These are phyloP conservation scores for Aquatica leii DNA, from an alignment of 2,888 invertebrate species.

Conservation along the genomic window DNA sequence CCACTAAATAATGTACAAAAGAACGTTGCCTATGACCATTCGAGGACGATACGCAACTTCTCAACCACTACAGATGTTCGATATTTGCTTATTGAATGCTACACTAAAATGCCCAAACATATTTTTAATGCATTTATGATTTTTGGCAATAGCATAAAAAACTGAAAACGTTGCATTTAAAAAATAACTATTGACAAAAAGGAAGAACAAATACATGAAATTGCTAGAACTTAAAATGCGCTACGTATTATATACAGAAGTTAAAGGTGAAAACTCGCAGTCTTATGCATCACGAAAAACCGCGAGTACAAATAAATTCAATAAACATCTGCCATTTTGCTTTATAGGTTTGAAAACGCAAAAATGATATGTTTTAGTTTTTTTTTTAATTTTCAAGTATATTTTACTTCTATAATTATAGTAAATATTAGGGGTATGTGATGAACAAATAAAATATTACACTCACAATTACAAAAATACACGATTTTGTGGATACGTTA, in stretches of 20 bases:
- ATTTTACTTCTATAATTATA: slow-evolving; percentile 16
- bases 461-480: slow-evolving; percentile 36
- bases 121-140: slow-evolving; percentile 22
- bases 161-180: slow-evolving; percentile 17
- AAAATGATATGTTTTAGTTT: slow-evolving; percentile 41
- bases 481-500: slow-evolving; percentile 19
- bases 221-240: slow-evolving; percentile 21
- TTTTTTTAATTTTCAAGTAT: slow-evolving; percentile 32
- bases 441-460: slow-evolving; percentile 34
- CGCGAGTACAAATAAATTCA: slow-evolving; percentile 31
- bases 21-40: slow-evolving; percentile 21
- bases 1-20: slow-evolving; percentile 46
- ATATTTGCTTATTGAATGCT: slow-evolving; percentile 46
- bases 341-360: slow-evolving; percentile 32
- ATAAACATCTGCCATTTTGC: slow-evolving; percentile 39
- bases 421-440: slow-evolving; percentile 16
- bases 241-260: slow-evolving; percentile 29
- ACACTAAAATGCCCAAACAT: slow-evolving; percentile 49
- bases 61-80: slow-evolving; percentile 41
- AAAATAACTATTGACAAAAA: slow-evolving; percentile 16
- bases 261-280: slow-evolving; percentile 19
- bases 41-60: slow-evolving; percentile 17
- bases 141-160: slow-evolving; percentile 24
- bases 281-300: slow-evolving; percentile 9
- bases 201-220: slow-evolving; percentile 23